Conservation (phyloP, 1,140 invertebrate genomes). For the Littorina saxatilis region DNA sequence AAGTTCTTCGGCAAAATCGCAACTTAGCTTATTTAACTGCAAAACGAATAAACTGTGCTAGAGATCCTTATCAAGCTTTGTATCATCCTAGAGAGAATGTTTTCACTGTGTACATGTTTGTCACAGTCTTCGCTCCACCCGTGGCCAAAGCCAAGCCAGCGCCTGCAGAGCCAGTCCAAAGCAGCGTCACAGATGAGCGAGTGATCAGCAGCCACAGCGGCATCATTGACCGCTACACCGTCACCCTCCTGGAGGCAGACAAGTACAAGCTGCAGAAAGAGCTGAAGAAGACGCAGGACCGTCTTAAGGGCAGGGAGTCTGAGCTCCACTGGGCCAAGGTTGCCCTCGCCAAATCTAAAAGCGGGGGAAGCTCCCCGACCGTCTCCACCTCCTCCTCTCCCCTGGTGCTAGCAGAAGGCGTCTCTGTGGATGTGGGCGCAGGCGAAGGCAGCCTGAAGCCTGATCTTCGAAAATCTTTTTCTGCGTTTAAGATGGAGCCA, state of each 20-base stretch:
- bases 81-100: too few relatives aligned
- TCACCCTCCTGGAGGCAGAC: constrained; percentile 35
- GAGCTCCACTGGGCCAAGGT: constrained; percentile 33
- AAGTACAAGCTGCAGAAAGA: constrained; percentile 37
- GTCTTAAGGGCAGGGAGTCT: constrained; percentile 14
- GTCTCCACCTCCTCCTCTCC: not conserved
- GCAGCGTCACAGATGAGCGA: not conserved
- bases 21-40: too few relatives aligned
- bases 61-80: too few relatives aligned
- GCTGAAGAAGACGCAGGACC: constrained; percentile 31
- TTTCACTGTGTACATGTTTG: too few relatives aligned
- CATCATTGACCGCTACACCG: constrained; percentile 37
- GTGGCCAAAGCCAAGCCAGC: not conserved
- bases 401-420: not conserved
- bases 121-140: constrained; percentile 21
- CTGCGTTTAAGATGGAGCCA: not conserved
- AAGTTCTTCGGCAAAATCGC: too few relatives aligned
- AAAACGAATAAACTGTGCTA: too few relatives aligned
- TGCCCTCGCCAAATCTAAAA: constrained; percentile 16
- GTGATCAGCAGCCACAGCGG: constrained; percentile 36
- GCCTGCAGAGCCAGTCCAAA: not conserved
- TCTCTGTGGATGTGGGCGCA: not conserved
- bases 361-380: not conserved
- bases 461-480: not conserved
- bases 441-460: not conserved